Evolutionary conservation across 2,797 vertebrate genomes (phyloP), one percentile per base, ranked within the genome.

Genomic region (Girardinus metallicus): DNA sequence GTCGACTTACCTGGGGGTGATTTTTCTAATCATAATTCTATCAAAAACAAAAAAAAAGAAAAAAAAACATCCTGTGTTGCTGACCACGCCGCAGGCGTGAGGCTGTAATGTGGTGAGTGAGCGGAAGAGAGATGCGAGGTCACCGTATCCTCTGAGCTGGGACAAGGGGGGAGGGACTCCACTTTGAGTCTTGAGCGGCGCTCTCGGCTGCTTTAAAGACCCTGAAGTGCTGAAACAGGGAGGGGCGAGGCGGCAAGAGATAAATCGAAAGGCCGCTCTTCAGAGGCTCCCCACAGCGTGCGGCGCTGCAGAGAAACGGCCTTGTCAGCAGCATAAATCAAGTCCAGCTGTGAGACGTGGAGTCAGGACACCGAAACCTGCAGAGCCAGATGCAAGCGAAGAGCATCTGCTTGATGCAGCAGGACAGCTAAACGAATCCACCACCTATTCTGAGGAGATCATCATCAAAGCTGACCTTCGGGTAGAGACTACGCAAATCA

Each of bases 301-400:
- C 81, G 77, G 89, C 79, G 88, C 86, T 84, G 91, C 83, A 92
- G 93, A 94, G 94, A 96, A 95, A 95, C 83, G 87, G 95, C 95
- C 93, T 94, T 95, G 94, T 95, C 94, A 94, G 93, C 80, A 60
- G 85, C 93, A 92, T 94, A 93, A 94, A 96, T 96, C 95, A 95
- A 91, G 93, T 88, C 89, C 87, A 92, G 89, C 91, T 92, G 92
- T 80, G 88, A 71, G 29, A 80, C 57, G 36, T 4, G 76, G 76
- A 87, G 84, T 82, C 81, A 43, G 87, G 80, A 91, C 64, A 82
- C 81, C 60, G 41, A 85, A 84, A 82, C 87, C 87, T 82, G 82
- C 85, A 36, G 70, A 83, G 75, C 43, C 23, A 9, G 6, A 73
- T 83, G 76, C 77, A 51, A 81, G 75, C 51, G 73, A 66, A 70